These are phyloP conservation scores for Hyperopisus bebe DNA, from an alignment of 2,113 vertebrate species.

Conservation along the genomic window DNA sequence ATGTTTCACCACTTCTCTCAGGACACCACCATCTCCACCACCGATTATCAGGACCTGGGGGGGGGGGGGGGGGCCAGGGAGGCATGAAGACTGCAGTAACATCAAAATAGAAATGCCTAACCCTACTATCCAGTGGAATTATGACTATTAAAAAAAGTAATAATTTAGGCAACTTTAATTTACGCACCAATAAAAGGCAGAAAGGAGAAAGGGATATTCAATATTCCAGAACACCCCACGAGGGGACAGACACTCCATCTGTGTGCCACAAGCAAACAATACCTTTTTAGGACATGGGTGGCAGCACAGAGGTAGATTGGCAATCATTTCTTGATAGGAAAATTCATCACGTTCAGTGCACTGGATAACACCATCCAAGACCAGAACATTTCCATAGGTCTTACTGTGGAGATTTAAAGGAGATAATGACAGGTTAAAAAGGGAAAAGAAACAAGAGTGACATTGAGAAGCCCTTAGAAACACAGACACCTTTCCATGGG, in stretches of 20 bases:
- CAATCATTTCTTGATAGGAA: conserved; percentile 97
- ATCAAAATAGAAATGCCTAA: neutral
- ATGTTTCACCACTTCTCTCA: conserved; percentile 91
- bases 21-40: conserved; percentile 87
- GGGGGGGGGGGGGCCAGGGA: neutral
- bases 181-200: neutral
- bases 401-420: conserved; percentile 63
- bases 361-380: conserved; percentile 92
- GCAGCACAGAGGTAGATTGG: conserved; percentile 86
- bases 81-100: neutral
- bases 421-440: neutral
- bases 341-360: conserved; percentile 96
- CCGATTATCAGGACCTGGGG: conserved; percentile 90
- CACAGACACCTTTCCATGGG: neutral
- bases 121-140: neutral
- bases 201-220: neutral
- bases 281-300: conserved; percentile 90
- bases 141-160: neutral
- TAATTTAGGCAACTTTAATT: neutral
- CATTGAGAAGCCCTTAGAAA: neutral
- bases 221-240: neutral
- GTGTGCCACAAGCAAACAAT: conserved; percentile 15
- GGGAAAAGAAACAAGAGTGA: neutral
- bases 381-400: conserved; percentile 90
- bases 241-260: neutral